phyloP scores from a whole-genome alignment of 2,888 invertebrate species.

The Elmis aenea region DNA sequence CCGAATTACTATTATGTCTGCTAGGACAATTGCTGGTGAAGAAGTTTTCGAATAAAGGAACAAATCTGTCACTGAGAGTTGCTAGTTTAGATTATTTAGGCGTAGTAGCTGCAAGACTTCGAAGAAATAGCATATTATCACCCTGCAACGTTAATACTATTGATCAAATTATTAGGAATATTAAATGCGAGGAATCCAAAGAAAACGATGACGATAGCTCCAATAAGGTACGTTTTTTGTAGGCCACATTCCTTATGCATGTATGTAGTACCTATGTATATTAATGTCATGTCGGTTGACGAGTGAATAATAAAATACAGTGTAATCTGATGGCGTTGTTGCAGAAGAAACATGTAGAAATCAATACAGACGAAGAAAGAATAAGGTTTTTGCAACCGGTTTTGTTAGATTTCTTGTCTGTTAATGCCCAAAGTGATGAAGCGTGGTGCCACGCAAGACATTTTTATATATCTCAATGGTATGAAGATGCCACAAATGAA shows the following conservation, averaged over 20 bases:
- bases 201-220: conserved; percentile 54
- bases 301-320: background rate
- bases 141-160: conserved; percentile 83
- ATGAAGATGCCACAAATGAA: conserved; percentile 72
- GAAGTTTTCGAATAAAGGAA: conserved; percentile 85
- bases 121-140: conserved; percentile 89
- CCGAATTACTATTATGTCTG: conserved; percentile 85
- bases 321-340: conserved; percentile 20
- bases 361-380: conserved; percentile 77
- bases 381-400: conserved; percentile 86
- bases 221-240: conserved; percentile 33
- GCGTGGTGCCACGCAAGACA: conserved; percentile 87
- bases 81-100: conserved; percentile 98
- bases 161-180: conserved; percentile 87
- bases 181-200: conserved; percentile 81
- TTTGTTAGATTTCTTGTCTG: conserved; percentile 84
- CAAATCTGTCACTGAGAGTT: conserved; percentile 92
- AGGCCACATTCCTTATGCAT: too few relatives aligned
- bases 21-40: conserved; percentile 77
- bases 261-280: too few relatives aligned
- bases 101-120: conserved; percentile 89
- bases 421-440: conserved; percentile 85
- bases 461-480: conserved; percentile 98
- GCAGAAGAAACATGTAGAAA: conserved; percentile 55
- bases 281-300: too few relatives aligned